phyloP scores from a whole-genome alignment of 2,888 invertebrate genomes.

The Cephus spinipes region DNA sequence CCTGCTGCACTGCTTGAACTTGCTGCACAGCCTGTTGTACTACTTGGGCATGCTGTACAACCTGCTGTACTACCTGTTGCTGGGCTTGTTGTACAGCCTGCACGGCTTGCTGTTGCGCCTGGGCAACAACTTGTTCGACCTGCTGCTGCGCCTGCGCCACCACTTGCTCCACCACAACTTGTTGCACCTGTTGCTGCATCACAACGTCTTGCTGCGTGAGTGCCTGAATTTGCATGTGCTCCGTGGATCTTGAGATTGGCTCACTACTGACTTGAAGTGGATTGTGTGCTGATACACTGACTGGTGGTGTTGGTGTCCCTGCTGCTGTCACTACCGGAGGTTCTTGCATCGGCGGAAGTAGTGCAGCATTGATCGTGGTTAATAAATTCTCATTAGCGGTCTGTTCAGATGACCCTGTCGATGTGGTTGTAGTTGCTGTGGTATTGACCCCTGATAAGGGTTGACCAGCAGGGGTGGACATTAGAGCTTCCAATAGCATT shows the following conservation, averaged over 20 bases:
- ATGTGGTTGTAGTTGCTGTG: constrained; percentile 29
- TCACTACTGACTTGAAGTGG: constrained; percentile 48
- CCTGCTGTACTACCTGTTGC: constrained; percentile 62
- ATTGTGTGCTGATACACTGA: constrained; percentile 48
- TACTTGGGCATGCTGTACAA: constrained; percentile 63
- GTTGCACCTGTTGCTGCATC: constrained; percentile 60
- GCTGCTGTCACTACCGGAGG: constrained; percentile 45
- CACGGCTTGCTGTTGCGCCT: constrained; percentile 63
- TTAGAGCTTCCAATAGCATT: constrained; percentile 77
- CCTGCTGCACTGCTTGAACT: constrained; percentile 62
- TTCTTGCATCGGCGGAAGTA: constrained; percentile 58
- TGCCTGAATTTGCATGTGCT: constrained; percentile 53
- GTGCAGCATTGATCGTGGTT: constrained; percentile 58
- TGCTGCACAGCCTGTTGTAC: constrained; percentile 63
- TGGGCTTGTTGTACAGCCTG: constrained; percentile 63
- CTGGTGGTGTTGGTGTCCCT: constrained; percentile 41
- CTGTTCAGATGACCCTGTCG: constrained; percentile 35
- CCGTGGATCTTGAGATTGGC: constrained; percentile 34
- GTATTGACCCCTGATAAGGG: constrained; percentile 24
- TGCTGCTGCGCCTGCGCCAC: constrained; percentile 63
- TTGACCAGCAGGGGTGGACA: constrained; percentile 40
- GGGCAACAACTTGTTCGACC: constrained; percentile 63
- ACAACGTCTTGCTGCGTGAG: constrained; percentile 54
- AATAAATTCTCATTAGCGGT: constrained; percentile 48
- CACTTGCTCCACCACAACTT: constrained; percentile 57